A percentile compares a stretch with the other conserved stretches of the same genome.
Evolutionary conservation across 1,140 invertebrate genomes (phyloP).

Genomic region (Spodoptera frugiperda): DNA sequence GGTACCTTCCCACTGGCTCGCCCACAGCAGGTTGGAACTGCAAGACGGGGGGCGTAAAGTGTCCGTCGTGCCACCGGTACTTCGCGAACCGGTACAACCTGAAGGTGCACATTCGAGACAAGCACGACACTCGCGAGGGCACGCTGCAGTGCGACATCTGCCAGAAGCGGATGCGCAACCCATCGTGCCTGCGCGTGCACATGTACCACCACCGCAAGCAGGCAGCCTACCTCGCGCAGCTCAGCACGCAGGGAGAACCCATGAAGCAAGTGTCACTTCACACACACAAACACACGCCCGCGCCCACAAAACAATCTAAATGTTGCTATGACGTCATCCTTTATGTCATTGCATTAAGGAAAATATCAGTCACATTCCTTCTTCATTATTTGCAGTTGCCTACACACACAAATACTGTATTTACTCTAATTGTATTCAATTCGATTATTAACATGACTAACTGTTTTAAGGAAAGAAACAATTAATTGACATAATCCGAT

Average conservation of each 20-base stretch:
- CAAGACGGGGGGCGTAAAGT: slow-evolving; percentile 86
- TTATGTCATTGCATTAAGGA: too few species aligned
- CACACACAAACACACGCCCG: too few species aligned
- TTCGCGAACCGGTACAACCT: slow-evolving; percentile 88
- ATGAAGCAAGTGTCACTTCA: slow-evolving; percentile 66
- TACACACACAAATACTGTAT: too few species aligned
- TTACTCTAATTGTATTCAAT: too few species aligned
- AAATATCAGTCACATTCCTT: too few species aligned
- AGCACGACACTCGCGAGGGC: slow-evolving; percentile 86
- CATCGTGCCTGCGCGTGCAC: slow-evolving; percentile 87
- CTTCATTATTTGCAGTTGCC: too few species aligned
- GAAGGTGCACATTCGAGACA: slow-evolving; percentile 88
- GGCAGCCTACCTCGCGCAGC: slow-evolving; percentile 77
- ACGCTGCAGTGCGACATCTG: slow-evolving; percentile 87
- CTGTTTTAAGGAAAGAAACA: too few species aligned
- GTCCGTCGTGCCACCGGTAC: slow-evolving; percentile 86
- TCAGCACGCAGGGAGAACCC: slow-evolving; percentile 71
- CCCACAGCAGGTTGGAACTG: slow-evolving; percentile 75
- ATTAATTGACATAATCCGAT: too few species aligned
- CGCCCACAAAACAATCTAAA: too few species aligned
- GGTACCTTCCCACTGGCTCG: not conserved
- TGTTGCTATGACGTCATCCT: too few species aligned
- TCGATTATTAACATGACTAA: too few species aligned
- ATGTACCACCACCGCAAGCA: slow-evolving; percentile 88
- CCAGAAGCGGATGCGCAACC: slow-evolving; percentile 87